Percentiles rank a stretch among this genome's conserved stretches.
phyloP scores from a whole-genome alignment of 2,888 invertebrate genomes.

The Halictus ligatus region DNA sequence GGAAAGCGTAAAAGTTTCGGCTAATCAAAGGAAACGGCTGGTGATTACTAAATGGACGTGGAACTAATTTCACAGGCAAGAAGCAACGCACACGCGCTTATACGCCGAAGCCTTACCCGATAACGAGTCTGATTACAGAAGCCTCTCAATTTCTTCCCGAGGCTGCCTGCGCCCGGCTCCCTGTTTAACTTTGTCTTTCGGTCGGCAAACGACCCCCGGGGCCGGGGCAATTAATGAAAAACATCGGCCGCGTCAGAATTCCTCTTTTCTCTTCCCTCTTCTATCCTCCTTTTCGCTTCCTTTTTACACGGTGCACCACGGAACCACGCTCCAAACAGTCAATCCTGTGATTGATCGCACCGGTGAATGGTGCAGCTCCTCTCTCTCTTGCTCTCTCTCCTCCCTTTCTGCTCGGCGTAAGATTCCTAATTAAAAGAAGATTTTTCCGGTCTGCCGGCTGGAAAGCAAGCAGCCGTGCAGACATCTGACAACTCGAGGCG shows the following conservation, averaged over 20 bases:
- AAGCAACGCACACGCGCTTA: conserved; percentile 32
- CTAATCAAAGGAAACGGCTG: conserved; percentile 72
- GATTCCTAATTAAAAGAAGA: conserved; percentile 45
- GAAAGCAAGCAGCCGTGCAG: background rate
- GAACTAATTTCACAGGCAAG: conserved; percentile 64
- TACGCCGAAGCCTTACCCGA: conserved; percentile 62
- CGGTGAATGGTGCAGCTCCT: conserved; percentile 4
- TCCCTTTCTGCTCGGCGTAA: background rate
- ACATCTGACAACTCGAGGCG: background rate
- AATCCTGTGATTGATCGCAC: conserved; percentile 64
- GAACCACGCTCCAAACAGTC: conserved; percentile 37
- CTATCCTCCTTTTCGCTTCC: conserved; percentile 14
- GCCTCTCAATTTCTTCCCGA: conserved; percentile 62
- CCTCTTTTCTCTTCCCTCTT: conserved; percentile 3
- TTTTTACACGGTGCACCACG: conserved; percentile 16
- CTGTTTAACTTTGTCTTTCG: conserved; percentile 72
- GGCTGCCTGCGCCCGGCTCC: conserved; percentile 54
- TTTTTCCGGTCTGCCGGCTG: conserved; percentile 13
- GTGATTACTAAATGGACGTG: conserved; percentile 72
- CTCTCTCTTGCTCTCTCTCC: background rate
- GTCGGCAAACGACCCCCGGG: conserved; percentile 63
- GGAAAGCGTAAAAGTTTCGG: conserved; percentile 57
- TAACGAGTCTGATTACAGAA: conserved; percentile 73
- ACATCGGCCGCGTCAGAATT: conserved; percentile 52
- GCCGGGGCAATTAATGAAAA: conserved; percentile 71